Conservation (phyloP, 2,113 vertebrate species). For the Kobus ellipsiprymnus region DNA sequence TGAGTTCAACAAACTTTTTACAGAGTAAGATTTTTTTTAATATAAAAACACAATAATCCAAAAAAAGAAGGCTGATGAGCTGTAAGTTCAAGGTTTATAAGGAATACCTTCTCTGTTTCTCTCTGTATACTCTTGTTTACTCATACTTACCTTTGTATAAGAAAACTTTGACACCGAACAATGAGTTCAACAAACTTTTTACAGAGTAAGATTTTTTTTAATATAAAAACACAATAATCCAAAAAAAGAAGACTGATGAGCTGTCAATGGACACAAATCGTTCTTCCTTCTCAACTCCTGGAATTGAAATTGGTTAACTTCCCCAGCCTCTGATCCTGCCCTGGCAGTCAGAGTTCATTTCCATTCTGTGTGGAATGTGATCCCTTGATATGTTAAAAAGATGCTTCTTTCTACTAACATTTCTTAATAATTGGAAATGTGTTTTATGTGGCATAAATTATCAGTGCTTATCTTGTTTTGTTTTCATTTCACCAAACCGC, state of each 20-base stretch:
- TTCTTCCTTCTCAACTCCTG: not conserved
- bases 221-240: constrained; percentile 72
- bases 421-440: constrained; percentile 67
- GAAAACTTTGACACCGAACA: constrained; percentile 40
- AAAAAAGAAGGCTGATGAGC: constrained; percentile 58
- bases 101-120: not conserved
- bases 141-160: not conserved
- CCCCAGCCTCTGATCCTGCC: not conserved
- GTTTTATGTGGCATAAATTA: constrained; percentile 68
- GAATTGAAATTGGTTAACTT: constrained; percentile 3
- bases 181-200: constrained; percentile 41
- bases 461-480: constrained; percentile 67
- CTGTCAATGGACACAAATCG: constrained; percentile 29
- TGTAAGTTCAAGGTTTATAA: constrained; percentile 8
- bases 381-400: constrained; percentile 51
- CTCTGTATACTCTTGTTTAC: not conserved
- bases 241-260: constrained; percentile 59
- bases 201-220: constrained; percentile 49
- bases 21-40: constrained; percentile 49
- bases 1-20: constrained; percentile 43
- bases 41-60: constrained; percentile 72
- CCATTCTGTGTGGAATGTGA: not conserved
- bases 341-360: not conserved
- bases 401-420: constrained; percentile 38
- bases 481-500: constrained; percentile 75